Base-by-base conservation (phyloP, 2,797 vertebrate genomes). In the Borostomias antarcticus region DNA sequence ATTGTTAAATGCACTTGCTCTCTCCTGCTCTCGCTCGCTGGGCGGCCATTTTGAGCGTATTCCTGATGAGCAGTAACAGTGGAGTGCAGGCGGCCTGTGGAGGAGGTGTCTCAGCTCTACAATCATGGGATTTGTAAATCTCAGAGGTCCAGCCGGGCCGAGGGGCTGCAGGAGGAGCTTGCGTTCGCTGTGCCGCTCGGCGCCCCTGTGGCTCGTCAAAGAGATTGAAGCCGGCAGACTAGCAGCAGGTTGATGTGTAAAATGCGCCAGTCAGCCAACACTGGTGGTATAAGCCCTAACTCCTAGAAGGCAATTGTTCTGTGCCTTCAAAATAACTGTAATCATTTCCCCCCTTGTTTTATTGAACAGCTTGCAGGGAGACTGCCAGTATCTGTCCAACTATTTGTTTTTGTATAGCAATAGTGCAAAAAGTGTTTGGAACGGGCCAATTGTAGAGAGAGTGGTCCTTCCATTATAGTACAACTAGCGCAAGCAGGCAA, bases 221-320 rank as follows among this genome's bases (percentile, higher is more conserved):
- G 53, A 71, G 66, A 86, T 70, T 69, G 70, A 85, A 77, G 66
- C 11, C 84, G 84, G 75, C 86, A 77, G 83, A 23, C 62, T 48
- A 79, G 72, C 80, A 82, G 82, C 64, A 84, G 81, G 67, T 78
- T 83, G 73, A 79, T 79, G 69, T 76, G 76, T 84, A 72, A 72
- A 67, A 66, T 69, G 61, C 64, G 62, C 73, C 75, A 74, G 53
- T 79, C 69, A 67, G 69, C 64, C 58, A 70, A 66, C 68, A 73
- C 65, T 58, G 74, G 72, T 65, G 48, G 78, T 65, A 74, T 76
- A 64, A 76, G 47, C 33, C 72, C 73, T 57, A 17, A 51, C 58
- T 72, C 74, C 70, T 78, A 61, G 63, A 70, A 75, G 82, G 75
- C 70, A 74, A 78, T 66, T 26, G 64, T 69, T 77, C 66, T 58